Conservation (phyloP, 2,888 invertebrate genomes). For the Agrotis ipsilon region DNA sequence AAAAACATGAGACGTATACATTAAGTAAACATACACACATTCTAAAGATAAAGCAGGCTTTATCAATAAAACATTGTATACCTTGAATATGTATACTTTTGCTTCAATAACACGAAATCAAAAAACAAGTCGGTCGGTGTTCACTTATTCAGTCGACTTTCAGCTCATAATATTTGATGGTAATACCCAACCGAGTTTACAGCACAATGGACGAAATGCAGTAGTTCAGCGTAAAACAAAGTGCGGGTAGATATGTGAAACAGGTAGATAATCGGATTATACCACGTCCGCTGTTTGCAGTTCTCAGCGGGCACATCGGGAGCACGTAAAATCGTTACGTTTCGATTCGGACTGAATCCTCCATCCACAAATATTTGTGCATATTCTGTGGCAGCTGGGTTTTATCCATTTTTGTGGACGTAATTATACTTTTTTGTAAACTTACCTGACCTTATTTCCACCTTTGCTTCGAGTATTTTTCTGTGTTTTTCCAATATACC, state of each 20-base stretch:
- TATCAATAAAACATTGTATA: no score
- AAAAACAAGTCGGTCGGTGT: neutral
- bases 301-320: slow-evolving; percentile 46
- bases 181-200: slow-evolving; percentile 14
- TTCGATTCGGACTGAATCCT: slow-evolving; percentile 68
- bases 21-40: neutral
- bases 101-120: slow-evolving; percentile 4
- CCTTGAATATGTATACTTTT: no score
- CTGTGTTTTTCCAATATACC: neutral
- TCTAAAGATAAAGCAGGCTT: neutral
- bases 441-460: neutral
- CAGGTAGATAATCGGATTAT: slow-evolving; percentile 73
- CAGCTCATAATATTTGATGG: slow-evolving; percentile 15
- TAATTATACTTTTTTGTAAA: slow-evolving; percentile 17
- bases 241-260: slow-evolving; percentile 63
- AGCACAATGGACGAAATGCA: slow-evolving; percentile 41
- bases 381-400: slow-evolving; percentile 61
- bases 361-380: slow-evolving; percentile 68
- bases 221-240: slow-evolving; percentile 52
- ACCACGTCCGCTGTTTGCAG: slow-evolving; percentile 68
- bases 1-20: slow-evolving; percentile 23
- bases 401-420: slow-evolving; percentile 54
- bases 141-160: slow-evolving; percentile 14
- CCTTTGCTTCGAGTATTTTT: neutral
- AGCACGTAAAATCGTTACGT: slow-evolving; percentile 72